Evolutionary conservation across 2,888 invertebrate genomes (phyloP), one percentile per base, ranked within the genome.

Genomic region (Entomobrya proxima): DNA sequence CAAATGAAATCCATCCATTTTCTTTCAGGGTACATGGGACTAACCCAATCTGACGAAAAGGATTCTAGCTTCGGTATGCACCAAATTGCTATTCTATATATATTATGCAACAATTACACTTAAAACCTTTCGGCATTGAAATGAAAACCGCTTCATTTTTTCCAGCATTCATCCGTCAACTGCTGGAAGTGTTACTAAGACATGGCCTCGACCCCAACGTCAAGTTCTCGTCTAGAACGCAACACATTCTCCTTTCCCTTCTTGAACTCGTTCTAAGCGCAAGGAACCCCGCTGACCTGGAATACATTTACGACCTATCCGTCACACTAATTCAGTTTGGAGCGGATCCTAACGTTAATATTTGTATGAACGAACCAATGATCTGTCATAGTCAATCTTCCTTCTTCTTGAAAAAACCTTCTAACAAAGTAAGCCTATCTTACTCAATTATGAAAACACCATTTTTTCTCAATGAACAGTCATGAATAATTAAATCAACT

Each of bases 251-350:
- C 81, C 94, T 95, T 90, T 95, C 95, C 32, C 94, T 93, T 86
- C 92, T 93, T 87, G 92, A 92, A 88, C 91, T 96, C 94, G 94
- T 95, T 24, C 85, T 89, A 37, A 86, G 86, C 40, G 88, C 88
- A 2, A 92, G 95, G 55, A 93, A 93, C 83, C 94, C 94, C 81
- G 92, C 93, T 75, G 95, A 96, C 91, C 94, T 96, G 90, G 93
- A 94, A 88, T 94, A 94, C 91, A 94, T 96, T 79, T 94, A 95
- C 91, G 94, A 94, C 90, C 93, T 96, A 90, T 94, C 95, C 3
- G 92, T 94, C 87, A 95, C 95, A 0, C 93, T 96, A 21, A 93
- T 96, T 67, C 95, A 95, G 91, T 95, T 95, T 91, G 95, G 95
- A 76, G 95, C 95, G 55, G 94, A 95, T 92, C 95, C 95, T 3